Conservation (phyloP, 2,888 invertebrate genomes). For the Rhogogaster chlorosoma region DNA sequence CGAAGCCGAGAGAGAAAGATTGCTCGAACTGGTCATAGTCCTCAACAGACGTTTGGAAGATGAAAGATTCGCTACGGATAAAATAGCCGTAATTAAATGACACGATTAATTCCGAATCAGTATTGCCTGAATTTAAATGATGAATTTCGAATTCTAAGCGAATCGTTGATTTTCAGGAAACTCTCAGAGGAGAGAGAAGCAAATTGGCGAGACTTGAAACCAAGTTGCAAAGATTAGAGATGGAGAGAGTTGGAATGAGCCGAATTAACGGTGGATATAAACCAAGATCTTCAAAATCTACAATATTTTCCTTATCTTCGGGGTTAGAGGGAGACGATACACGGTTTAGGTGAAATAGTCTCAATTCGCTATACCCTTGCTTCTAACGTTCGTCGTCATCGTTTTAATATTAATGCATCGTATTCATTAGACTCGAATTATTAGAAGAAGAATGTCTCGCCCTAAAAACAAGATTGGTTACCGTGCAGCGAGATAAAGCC, state of each 20-base stretch:
- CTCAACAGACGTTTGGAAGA: conserved; percentile 81
- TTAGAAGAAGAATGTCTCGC: conserved; percentile 85
- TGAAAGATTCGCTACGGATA: conserved; percentile 77
- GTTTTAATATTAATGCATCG: not conserved
- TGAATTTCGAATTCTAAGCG: conserved; percentile 52
- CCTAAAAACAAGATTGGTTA: conserved; percentile 82
- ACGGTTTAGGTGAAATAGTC: conserved; percentile 63
- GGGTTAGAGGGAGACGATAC: conserved; percentile 71
- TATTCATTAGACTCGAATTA: conserved; percentile 79
- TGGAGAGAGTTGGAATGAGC: conserved; percentile 78
- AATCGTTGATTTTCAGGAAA: conserved; percentile 69
- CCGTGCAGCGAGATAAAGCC: conserved; percentile 83
- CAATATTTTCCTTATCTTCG: conserved; percentile 62
- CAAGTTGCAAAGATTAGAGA: conserved; percentile 79
- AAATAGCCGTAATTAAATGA: conserved; percentile 60
- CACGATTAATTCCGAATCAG: not conserved
- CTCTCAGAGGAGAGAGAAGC: conserved; percentile 78
- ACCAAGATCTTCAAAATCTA: conserved; percentile 67
- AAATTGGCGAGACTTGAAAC: conserved; percentile 82
- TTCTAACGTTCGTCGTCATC: not conserved
- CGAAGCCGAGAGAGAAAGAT: conserved; percentile 82
- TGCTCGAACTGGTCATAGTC: conserved; percentile 81
- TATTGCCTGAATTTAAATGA: not conserved
- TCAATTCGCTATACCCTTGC: not conserved
- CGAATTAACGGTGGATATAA: conserved; percentile 69